Evolutionary conservation across 2,113 vertebrate species (phyloP).

Genomic region (Rana temporaria): DNA sequence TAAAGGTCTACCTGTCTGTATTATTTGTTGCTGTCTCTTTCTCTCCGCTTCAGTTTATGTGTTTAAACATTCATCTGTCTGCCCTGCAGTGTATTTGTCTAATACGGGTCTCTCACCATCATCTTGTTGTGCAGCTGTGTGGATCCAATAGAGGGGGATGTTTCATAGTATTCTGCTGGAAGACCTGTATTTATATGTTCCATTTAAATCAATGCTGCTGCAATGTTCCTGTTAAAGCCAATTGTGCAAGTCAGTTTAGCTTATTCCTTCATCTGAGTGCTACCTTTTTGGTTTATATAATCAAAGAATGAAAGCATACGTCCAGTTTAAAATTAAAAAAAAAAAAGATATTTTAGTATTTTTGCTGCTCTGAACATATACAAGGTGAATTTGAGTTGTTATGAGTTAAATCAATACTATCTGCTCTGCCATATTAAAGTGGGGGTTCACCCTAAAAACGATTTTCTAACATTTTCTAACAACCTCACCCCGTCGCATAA

Average conservation of each 20-base stretch:
- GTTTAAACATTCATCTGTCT: slow-evolving; percentile 31
- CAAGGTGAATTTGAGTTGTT: no score
- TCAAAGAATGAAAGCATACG: no score
- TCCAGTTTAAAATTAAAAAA: no score
- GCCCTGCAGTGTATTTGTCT: slow-evolving; percentile 4
- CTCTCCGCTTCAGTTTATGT: slow-evolving; percentile 39
- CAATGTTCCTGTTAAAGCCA: neutral
- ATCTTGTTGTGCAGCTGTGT: slow-evolving; percentile 12
- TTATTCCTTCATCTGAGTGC: neutral
- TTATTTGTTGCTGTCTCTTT: slow-evolving; percentile 35
- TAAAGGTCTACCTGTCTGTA: slow-evolving; percentile 42
- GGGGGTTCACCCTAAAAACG: no score
- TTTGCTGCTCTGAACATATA: no score
- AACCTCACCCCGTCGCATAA: no score
- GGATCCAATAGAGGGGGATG: slow-evolving; percentile 43
- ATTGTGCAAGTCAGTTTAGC: neutral
- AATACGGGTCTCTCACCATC: slow-evolving; percentile 3
- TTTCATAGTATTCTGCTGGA: slow-evolving; percentile 18
- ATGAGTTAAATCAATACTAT: no score
- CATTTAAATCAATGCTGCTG: slow-evolving; percentile 10
- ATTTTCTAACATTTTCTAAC: no score
- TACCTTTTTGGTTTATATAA: no score
- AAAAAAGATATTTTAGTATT: no score
- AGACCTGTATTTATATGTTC: slow-evolving; percentile 4
- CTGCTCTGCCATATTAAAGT: no score